A percentile compares a stretch with the other conserved stretches of the same genome.
Evolutionary conservation across 1,140 invertebrate species (phyloP).

Genomic region (Panagrolaimus sp.): DNA sequence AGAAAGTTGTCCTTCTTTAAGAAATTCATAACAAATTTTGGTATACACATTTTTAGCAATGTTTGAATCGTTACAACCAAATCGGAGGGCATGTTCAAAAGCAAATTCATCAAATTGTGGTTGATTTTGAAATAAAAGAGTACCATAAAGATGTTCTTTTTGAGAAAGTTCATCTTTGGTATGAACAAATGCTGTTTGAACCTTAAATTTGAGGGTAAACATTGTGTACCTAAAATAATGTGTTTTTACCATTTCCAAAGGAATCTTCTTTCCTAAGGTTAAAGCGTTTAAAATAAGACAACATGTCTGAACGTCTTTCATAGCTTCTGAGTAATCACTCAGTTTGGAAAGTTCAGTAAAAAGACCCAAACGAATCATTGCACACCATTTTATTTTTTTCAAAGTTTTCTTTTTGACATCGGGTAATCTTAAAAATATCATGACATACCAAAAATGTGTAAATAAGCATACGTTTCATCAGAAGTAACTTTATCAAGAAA

Average conservation of each 20-base stretch:
- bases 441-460: background rate
- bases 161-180: slow-evolving; percentile 6
- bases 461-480: background rate
- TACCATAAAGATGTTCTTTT: background rate
- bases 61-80: background rate
- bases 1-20: background rate
- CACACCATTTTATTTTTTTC: background rate
- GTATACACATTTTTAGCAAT: background rate
- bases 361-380: background rate
- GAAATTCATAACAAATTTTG: background rate
- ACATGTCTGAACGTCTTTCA: background rate
- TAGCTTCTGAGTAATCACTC: background rate
- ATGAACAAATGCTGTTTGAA: background rate
- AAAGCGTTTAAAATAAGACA: background rate
- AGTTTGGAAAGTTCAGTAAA: background rate
- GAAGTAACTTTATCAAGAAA: background rate
- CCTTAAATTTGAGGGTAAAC: slow-evolving; percentile 2
- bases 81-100: background rate
- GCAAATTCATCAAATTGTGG: background rate
- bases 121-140: background rate
- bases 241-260: background rate
- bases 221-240: background rate
- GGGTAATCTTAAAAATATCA: background rate
- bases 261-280: background rate
- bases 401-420: background rate